These are phyloP conservation scores for Drosophila subsilvestris DNA, from an alignment of 2,888 invertebrate genomes.

Conservation along the genomic window DNA sequence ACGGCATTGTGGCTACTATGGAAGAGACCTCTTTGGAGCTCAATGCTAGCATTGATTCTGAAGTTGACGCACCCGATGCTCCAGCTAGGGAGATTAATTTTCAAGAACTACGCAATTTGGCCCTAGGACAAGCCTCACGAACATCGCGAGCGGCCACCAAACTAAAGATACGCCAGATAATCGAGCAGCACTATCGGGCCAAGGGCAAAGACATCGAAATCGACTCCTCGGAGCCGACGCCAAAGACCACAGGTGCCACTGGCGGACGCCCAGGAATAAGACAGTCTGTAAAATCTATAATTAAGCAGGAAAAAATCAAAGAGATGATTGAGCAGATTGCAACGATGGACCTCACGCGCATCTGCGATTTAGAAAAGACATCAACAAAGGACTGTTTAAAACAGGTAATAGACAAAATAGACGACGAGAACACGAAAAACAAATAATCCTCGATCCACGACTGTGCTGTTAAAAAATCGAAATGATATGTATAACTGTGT, in stretches of 20 bases:
- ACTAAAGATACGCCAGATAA: slow-evolving; percentile 80
- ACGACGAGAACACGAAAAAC: slow-evolving; percentile 69
- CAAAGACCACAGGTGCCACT: slow-evolving; percentile 16
- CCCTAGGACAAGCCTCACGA: slow-evolving; percentile 74
- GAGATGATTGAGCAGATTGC: slow-evolving; percentile 85
- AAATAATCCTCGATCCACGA: slow-evolving; percentile 33
- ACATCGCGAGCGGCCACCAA: slow-evolving; percentile 80
- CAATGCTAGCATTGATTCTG: slow-evolving; percentile 15
- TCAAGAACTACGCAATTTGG: slow-evolving; percentile 80
- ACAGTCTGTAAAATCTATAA: slow-evolving; percentile 81
- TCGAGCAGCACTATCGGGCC: slow-evolving; percentile 81
- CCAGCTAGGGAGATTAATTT: slow-evolving; percentile 81
- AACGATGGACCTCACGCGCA: slow-evolving; percentile 84
- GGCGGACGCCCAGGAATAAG: slow-evolving; percentile 45
- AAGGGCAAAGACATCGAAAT: slow-evolving; percentile 81
- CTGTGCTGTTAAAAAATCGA: neutral
- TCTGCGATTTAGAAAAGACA: slow-evolving; percentile 85
- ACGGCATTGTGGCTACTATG: slow-evolving; percentile 69
- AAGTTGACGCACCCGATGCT: slow-evolving; percentile 21
- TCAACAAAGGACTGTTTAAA: slow-evolving; percentile 85
- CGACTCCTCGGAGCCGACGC: slow-evolving; percentile 62
- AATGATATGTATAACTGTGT: neutral
- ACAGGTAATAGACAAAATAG: slow-evolving; percentile 84
- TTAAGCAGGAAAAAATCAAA: slow-evolving; percentile 83
- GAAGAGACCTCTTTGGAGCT: slow-evolving; percentile 66